These are phyloP conservation scores for Chalcis sispes DNA, from an alignment of 2,888 invertebrate species.

Conservation along the genomic window DNA sequence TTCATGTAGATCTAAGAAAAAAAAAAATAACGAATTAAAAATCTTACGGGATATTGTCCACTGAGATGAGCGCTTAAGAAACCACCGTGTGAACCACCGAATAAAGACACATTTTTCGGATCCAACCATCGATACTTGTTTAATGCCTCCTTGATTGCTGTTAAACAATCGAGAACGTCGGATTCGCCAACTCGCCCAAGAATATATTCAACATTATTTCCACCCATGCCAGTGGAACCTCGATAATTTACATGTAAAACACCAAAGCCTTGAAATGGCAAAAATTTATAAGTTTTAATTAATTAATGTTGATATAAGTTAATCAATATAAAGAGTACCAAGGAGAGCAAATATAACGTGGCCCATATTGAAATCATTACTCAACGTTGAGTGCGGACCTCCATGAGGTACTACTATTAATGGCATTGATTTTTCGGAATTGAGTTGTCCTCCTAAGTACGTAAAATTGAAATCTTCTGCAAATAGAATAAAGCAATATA, in stretches of 20 bases:
- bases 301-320: not conserved
- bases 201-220: slow-evolving; percentile 83
- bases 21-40: not conserved
- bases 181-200: slow-evolving; percentile 84
- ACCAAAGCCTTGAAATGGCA: slow-evolving; percentile 79
- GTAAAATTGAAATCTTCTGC: slow-evolving; percentile 82
- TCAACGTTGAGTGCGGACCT: slow-evolving; percentile 85
- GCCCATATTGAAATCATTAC: slow-evolving; percentile 81
- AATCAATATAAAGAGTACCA: slow-evolving; percentile 75
- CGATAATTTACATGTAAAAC: slow-evolving; percentile 84
- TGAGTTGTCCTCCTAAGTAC: slow-evolving; percentile 80
- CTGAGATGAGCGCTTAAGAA: slow-evolving; percentile 90
- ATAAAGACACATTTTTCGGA: slow-evolving; percentile 80
- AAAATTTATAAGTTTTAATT: not conserved
- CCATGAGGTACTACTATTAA: slow-evolving; percentile 89
- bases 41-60: slow-evolving; percentile 86
- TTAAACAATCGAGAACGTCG: slow-evolving; percentile 89
- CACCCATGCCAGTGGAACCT: slow-evolving; percentile 88
- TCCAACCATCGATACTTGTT: slow-evolving; percentile 80
- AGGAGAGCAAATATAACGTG: slow-evolving; percentile 80
- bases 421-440: slow-evolving; percentile 78
- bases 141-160: slow-evolving; percentile 81
- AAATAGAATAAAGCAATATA: too few relatives aligned
- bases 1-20: too few relatives aligned
- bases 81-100: slow-evolving; percentile 95